phyloP scores from a whole-genome alignment of 2,113 vertebrate species.

The Ia io region DNA sequence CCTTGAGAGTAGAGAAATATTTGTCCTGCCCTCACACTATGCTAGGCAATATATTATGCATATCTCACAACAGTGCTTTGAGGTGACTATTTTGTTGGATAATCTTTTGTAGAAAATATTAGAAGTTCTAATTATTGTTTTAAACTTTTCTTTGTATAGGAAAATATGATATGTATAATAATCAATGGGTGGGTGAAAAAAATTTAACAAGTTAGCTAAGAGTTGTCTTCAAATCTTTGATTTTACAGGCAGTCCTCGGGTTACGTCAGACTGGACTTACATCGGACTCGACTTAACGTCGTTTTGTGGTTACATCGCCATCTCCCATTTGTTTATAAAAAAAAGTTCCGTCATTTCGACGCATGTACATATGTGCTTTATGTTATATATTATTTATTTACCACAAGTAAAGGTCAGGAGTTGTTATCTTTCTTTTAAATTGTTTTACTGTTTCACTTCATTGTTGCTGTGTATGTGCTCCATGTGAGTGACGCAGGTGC shows the following conservation, averaged over 20 bases:
- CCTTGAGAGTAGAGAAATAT: not conserved
- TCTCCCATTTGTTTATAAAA: no score
- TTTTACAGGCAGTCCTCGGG: not conserved
- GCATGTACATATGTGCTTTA: no score
- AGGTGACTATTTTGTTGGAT: not conserved
- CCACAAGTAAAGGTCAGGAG: no score
- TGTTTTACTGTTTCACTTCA: no score
- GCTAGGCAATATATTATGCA: not conserved
- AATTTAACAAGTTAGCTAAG: not conserved
- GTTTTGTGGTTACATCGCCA: no score
- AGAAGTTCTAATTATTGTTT: not conserved
- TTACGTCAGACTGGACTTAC: no score
- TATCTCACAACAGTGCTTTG: not conserved
- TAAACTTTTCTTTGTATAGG: not conserved
- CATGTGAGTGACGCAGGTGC: no score
- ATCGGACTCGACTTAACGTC: no score
- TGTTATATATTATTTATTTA: no score
- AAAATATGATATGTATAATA: not conserved
- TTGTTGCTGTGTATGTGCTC: no score
- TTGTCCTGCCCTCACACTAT: not conserved
- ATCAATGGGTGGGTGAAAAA: not conserved
- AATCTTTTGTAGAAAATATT: not conserved
- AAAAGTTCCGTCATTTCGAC: no score
- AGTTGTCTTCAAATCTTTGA: not conserved
- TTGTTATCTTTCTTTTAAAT: no score